Conservation (phyloP, 2,888 invertebrate species). For the Tyria jacobaeae region DNA sequence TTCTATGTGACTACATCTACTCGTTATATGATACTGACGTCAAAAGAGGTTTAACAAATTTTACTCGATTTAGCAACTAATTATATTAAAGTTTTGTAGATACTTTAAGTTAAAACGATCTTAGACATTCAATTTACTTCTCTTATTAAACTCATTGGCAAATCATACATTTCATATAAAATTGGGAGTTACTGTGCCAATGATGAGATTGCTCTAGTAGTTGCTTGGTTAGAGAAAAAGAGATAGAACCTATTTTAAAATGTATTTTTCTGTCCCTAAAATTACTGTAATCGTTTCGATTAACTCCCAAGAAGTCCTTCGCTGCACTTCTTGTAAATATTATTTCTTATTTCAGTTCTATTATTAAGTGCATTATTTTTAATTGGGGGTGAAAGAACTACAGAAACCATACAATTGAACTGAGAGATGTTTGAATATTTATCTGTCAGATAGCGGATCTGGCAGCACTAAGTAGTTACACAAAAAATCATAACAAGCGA, state of each 20-base stretch:
- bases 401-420: too few species aligned
- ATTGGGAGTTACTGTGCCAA: neutral
- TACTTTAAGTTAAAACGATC: neutral
- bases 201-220: too few species aligned
- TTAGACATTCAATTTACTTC: too few species aligned
- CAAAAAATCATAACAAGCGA: neutral
- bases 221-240: too few species aligned
- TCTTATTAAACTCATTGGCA: neutral
- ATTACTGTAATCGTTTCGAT: too few species aligned
- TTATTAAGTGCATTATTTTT: too few species aligned
- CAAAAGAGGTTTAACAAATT: constrained; percentile 38
- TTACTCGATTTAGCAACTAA: constrained; percentile 31
- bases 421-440: neutral
- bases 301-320: too few species aligned
- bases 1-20: constrained; percentile 31
- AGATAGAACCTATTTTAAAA: too few species aligned
- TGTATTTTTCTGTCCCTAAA: too few species aligned
- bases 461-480: neutral
- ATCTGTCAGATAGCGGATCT: neutral
- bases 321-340: too few species aligned
- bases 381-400: too few species aligned
- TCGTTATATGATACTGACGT: constrained; percentile 30
- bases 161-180: neutral
- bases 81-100: neutral
- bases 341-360: too few species aligned